Evolutionary conservation across 2,113 vertebrate species (phyloP), one percentile per base, ranked within the genome.

Genomic region (Stigmatopora nigra): DNA sequence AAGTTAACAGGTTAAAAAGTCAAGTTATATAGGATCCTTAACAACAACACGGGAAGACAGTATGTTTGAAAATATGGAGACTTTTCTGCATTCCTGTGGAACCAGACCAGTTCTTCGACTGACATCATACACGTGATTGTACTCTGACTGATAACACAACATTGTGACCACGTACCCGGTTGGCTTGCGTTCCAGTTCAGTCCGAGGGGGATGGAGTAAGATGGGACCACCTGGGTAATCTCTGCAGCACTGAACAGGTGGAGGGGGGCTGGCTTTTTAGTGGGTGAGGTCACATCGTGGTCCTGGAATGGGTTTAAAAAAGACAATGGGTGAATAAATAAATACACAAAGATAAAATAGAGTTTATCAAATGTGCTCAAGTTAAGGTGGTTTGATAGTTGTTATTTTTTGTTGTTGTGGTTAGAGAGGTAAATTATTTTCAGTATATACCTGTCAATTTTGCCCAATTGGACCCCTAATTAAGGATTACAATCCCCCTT

Each of bases 221-320:
- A 82, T 0, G 86, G 75, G 52, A 84, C 70, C 63, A 90, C 89
- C 73, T 90, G 88, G 31, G 89, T 7, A 51, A 91, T 88, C 62
- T 91, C 90, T 45, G 82, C 85, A 0, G 88, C 87, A 7, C 80
- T 87, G 78, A 89, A 89, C 48, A 90, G 60, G 8, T 85, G 79
- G 10, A 82, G 69, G 16, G 82, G 71, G 2, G 70, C 44, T 0
- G 72, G 49, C 69, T 89, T 89, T 70, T 86, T 86, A n/a, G 77
- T 68, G 15, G 78, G 72, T 47, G 66, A 52, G n/a, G 48, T 77
- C 22, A 67, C 38, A 62, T 82, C 79, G 5, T 11, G 16, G 51
- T 90, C 86, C 87, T 91, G 17, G 13, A 62, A 51, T 25, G 10
- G 35, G 53, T 35, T 63, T 16, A 5, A 51, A 68, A 17, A 44